Base-by-base conservation (phyloP, 64 coral and sea anemone genomes). In the Astreopora myriophthalma region DNA sequence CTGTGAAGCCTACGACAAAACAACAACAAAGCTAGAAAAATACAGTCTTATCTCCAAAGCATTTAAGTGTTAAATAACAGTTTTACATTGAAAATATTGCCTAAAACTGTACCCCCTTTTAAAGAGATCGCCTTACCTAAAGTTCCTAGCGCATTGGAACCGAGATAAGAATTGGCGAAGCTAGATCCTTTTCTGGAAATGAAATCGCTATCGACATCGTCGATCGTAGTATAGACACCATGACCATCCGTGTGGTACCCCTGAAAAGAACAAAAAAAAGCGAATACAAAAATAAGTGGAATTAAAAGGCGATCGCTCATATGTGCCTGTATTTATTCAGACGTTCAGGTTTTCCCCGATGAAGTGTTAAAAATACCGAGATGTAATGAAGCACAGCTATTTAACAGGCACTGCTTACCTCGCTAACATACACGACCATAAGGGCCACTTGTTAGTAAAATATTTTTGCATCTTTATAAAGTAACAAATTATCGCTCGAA, bases 401-500 rank as follows among this genome's bases (percentile, higher is more conserved):
- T 83, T 55, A 83, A 62, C 79, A 20, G 19, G 79, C 55, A 37
- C 22, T 32, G 79, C 79, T 83, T 55, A 14, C 10, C 51, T 83
- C 55, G 79, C 77, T 83, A 83, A 65, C 79, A 65, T 83, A 64
- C 79, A 78, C 40, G 44, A 11, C 75, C 52, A 78, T 51, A 65
- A 83, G 79, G 11, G 34, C 79, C 79, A 83, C 79, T 83, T 83
- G 79, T 83, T 83, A 63, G 79, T 83, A 83, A 83, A 83, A 83
- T 83, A 83, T 83, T 83, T n/a, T 64, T 83, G 79, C 79, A 83
- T 83, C 79, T 83, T 83, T 83, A 83, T 71, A 87, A 74, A 87
- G 85, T 71, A 87, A 87, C 85, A 87, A 87, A 87, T 87, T 87
- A 87, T 87, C 39, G 65, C 85, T 87, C 67, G 49, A 87, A 87